Conservation (phyloP, 2,888 invertebrate species). For the Protophormia terraenovae region DNA sequence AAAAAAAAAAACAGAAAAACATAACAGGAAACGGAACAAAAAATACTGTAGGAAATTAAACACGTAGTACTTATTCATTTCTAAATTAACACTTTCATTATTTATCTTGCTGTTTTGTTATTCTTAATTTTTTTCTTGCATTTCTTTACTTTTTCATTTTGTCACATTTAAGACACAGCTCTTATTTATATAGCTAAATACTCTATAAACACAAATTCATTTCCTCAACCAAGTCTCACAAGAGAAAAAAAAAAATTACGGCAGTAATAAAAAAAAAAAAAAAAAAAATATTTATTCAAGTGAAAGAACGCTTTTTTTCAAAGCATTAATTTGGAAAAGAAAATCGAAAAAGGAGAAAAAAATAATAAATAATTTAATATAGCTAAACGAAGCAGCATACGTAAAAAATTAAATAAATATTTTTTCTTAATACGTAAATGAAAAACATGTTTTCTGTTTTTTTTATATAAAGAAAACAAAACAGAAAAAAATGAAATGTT, state of each 20-base stretch:
- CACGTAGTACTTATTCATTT: slow-evolving; percentile 55
- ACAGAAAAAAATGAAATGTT: background rate
- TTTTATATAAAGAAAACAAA: background rate
- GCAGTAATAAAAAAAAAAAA: slow-evolving; percentile 10
- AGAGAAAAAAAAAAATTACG: background rate
- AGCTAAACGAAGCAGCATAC: slow-evolving; percentile 14
- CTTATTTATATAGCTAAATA: background rate
- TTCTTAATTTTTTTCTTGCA: background rate
- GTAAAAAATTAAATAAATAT: background rate
- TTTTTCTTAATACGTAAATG: background rate
- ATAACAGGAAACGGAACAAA: slow-evolving; percentile 41
- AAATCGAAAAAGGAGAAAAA: background rate
- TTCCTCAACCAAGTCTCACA: slow-evolving; percentile 22
- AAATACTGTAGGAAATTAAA: slow-evolving; percentile 54
- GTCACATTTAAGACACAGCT: background rate
- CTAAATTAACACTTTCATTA: slow-evolving; percentile 69
- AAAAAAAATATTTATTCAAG: slow-evolving; percentile 11
- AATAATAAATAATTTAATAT: background rate
- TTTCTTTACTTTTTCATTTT: background rate
- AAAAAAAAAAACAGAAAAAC: too few species aligned
- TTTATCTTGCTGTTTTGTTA: slow-evolving; percentile 53
- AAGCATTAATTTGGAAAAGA: background rate
- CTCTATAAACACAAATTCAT: slow-evolving; percentile 22
- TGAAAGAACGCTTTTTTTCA: slow-evolving; percentile 1
- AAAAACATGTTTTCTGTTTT: background rate